A percentile compares a stretch with the other conserved stretches of the same genome.
phyloP scores from a whole-genome alignment of 2,113 vertebrate genomes.

The Alosa alosa region DNA sequence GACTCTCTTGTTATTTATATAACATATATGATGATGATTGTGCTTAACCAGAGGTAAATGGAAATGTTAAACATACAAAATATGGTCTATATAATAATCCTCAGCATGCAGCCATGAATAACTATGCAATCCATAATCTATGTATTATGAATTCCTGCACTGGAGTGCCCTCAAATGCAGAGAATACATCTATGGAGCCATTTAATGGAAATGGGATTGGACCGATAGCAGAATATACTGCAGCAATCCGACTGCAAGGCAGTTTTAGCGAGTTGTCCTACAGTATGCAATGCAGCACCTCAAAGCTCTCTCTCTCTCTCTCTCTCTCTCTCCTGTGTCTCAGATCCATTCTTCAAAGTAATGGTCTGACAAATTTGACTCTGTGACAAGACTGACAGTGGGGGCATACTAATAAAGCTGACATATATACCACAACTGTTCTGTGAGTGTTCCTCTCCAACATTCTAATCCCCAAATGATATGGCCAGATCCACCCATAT shows the following conservation, averaged over 20 bases:
- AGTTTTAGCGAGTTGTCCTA: background rate
- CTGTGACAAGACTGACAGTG: background rate
- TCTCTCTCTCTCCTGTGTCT: background rate
- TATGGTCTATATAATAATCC: too few relatives aligned
- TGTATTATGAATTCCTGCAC: too few relatives aligned
- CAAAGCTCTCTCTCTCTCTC: background rate
- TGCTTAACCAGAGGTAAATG: too few relatives aligned
- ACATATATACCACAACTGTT: background rate
- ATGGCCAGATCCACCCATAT: background rate
- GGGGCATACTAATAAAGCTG: background rate
- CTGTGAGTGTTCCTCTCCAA: background rate
- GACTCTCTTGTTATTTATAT: too few relatives aligned
- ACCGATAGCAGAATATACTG: background rate
- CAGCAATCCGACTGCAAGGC: background rate
- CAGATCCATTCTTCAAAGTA: slow-evolving; percentile 6
- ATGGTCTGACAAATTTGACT: background rate
- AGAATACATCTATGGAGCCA: background rate
- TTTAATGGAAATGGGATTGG: background rate
- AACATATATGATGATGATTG: too few relatives aligned
- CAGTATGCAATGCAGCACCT: background rate
- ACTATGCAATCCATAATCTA: too few relatives aligned
- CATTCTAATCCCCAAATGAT: background rate
- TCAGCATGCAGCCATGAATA: too few relatives aligned
- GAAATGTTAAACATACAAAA: too few relatives aligned
- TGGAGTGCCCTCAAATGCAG: background rate